Evolutionary conservation across 1,140 invertebrate species (phyloP).

Genomic region (Ectropis grisescens): DNA sequence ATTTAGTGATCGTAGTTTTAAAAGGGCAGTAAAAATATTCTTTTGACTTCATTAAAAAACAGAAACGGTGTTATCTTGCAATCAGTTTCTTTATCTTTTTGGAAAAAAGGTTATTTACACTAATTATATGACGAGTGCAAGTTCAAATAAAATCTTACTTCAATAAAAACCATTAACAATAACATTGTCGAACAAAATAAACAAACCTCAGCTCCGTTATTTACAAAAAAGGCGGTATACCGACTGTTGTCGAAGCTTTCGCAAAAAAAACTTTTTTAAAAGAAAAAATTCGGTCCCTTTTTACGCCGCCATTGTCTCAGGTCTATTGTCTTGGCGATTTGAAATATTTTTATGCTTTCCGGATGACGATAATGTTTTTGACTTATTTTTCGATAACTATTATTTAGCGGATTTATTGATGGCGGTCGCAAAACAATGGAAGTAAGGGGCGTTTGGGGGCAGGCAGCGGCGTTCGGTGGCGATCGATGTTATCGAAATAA

Average conservation of each 20-base stretch:
- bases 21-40: no score
- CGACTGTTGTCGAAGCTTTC: conserved; percentile 47
- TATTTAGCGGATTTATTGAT: conserved; percentile 62
- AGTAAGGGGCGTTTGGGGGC: conserved; percentile 9
- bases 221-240: conserved; percentile 39
- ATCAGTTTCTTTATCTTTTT: no score
- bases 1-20: no score
- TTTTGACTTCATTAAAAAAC: no score
- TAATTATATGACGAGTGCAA: no score
- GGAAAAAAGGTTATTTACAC: no score
- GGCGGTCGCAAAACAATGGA: conserved; percentile 24
- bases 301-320: conserved; percentile 57
- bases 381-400: conserved; percentile 65
- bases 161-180: conserved; percentile 38
- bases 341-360: conserved; percentile 66
- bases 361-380: conserved; percentile 64
- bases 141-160: no score
- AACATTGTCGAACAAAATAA: conserved; percentile 43
- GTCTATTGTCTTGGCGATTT: conserved; percentile 57
- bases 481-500: conserved; percentile 28
- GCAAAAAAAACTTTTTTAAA: conserved; percentile 51
- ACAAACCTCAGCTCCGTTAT: conserved; percentile 53
- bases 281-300: conserved; percentile 53
- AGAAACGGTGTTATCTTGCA: no score
- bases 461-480: not conserved